Conservation (phyloP, 2,113 vertebrate species). For the Antechinus stuartii region DNA sequence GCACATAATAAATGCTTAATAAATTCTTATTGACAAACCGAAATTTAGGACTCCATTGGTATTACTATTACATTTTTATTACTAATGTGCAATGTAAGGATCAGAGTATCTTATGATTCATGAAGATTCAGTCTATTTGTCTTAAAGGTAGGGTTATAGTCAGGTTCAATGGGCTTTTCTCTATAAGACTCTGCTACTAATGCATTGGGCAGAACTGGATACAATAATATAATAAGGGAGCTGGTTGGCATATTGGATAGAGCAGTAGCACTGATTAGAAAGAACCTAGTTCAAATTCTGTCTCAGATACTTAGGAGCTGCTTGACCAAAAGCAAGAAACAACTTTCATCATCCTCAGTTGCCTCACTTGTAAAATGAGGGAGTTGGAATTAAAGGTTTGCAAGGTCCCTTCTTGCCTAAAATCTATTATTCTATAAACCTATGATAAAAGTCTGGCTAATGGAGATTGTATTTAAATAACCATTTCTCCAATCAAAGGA, state of each 20-base stretch:
- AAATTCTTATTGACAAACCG: background rate
- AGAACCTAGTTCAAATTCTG: background rate
- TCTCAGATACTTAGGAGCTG: background rate
- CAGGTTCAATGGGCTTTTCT: background rate
- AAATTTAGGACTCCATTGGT: background rate
- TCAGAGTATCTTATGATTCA: background rate
- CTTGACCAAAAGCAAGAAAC: background rate
- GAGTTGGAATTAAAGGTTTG: background rate
- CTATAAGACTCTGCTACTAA: background rate
- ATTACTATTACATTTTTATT: background rate
- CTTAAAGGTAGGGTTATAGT: background rate
- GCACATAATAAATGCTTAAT: background rate
- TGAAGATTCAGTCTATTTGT: background rate
- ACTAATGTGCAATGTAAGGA: background rate
- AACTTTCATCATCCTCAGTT: background rate
- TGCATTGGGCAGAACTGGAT: background rate
- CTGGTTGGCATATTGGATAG: background rate
- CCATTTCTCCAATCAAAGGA: background rate
- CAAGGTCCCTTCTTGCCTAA: background rate
- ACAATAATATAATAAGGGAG: background rate
- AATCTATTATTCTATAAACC: background rate
- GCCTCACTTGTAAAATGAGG: background rate
- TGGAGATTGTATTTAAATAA: background rate
- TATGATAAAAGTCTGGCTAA: background rate
- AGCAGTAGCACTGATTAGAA: background rate